Conservation (phyloP, 2,888 invertebrate genomes). For the Sussaba pulchella region DNA sequence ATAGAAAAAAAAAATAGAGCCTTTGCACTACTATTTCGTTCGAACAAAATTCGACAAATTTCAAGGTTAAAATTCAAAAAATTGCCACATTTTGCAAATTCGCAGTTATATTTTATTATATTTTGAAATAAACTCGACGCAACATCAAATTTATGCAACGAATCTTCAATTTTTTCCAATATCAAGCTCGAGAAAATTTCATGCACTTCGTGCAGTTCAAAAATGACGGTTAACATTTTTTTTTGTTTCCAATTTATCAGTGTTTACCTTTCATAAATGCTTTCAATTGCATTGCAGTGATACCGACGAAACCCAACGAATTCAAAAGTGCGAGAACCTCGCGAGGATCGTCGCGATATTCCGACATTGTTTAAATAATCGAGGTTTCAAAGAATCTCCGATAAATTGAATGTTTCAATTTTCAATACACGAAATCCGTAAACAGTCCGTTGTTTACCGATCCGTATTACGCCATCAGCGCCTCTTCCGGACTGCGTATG, state of each 20-base stretch:
- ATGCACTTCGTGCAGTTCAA: too few relatives aligned
- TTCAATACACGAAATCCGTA: too few relatives aligned
- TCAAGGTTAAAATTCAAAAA: background rate
- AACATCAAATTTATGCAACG: too few relatives aligned
- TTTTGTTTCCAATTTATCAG: slow-evolving; percentile 3
- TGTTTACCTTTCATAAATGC: slow-evolving; percentile 91
- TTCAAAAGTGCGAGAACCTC: slow-evolving; percentile 91
- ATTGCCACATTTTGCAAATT: too few relatives aligned
- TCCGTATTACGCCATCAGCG: too few relatives aligned
- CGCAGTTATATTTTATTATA: too few relatives aligned
- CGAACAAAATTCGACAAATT: background rate
- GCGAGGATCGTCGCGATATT: slow-evolving; percentile 86
- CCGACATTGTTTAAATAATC: slow-evolving; percentile 68
- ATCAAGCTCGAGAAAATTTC: too few relatives aligned
- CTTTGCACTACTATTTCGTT: background rate
- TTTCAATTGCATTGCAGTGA: slow-evolving; percentile 90
- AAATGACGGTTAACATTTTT: background rate
- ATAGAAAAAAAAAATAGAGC: slow-evolving; percentile 33
- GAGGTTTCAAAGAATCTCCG: background rate
- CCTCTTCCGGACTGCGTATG: too few relatives aligned
- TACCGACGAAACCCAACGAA: slow-evolving; percentile 91
- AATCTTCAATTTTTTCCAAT: too few relatives aligned
- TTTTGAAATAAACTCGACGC: too few relatives aligned
- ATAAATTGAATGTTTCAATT: slow-evolving; percentile 1
- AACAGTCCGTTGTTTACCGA: too few relatives aligned